Evolutionary conservation across 2,797 vertebrate species (phyloP).

Genomic region (Karalla daura): DNA sequence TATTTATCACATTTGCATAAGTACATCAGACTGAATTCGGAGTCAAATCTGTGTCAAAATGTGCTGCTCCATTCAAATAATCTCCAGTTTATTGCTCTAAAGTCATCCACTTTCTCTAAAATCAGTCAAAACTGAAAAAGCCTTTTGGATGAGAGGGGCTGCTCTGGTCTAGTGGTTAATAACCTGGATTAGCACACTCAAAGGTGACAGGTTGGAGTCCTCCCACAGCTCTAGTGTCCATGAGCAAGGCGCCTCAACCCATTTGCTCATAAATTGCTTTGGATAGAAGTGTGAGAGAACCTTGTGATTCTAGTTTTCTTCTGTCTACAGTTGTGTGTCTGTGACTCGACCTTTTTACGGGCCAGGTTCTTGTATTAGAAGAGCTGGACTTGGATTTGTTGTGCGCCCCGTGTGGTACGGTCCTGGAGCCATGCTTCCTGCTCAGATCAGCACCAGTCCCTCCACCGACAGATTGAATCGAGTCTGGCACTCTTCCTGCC

Average conservation of each 20-base stretch:
- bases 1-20: too few relatives aligned
- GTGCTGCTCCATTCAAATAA: too few relatives aligned
- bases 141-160: too few relatives aligned
- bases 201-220: too few relatives aligned
- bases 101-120: neutral
- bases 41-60: too few relatives aligned
- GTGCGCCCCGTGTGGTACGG: neutral
- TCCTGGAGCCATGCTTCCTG: neutral
- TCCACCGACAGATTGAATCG: neutral
- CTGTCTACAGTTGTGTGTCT: neutral
- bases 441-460: neutral
- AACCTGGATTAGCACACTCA: too few relatives aligned
- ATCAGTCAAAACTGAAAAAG: neutral
- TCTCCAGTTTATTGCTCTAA: neutral
- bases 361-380: neutral
- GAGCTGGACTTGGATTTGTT: neutral
- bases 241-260: too few relatives aligned
- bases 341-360: neutral
- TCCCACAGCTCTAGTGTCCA: too few relatives aligned
- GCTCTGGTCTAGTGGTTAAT: too few relatives aligned
- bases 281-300: neutral
- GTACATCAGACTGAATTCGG: too few relatives aligned
- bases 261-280: too few relatives aligned
- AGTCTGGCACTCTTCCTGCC: constrained; percentile 6
- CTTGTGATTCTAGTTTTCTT: neutral